Base-by-base conservation (phyloP, 1,140 invertebrate species). In the Eciton burchellii region DNA sequence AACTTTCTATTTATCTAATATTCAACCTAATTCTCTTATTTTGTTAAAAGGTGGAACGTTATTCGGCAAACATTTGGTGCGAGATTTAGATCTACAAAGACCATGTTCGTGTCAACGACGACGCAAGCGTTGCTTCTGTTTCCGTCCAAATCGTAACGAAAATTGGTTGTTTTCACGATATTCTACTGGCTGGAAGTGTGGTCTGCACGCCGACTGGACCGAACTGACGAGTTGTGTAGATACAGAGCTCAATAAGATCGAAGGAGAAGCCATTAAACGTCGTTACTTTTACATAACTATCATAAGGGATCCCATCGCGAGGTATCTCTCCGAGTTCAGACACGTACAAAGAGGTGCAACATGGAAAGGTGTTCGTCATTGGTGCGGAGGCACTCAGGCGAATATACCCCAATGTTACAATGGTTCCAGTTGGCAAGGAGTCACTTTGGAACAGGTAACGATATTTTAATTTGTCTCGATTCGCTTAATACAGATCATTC, bases 181-280 rank as follows among this genome's bases (percentile, higher is more conserved):
- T 94, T 99, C 99, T 8, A 99, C 98, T 19, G 99, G 99, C 63
- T 99, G 99, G 99, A 98, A 98, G 90, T 99, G 99, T 95, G 99
- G 99, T 66, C 94, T 99, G 19, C 99, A 99, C 94, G 98, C 99
- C 11, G 98, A 99, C 94, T 99, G 98, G 97, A 99, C 99, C 14
- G 99, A 99, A 94, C 93, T 99, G 72, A 98, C 97, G 12, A 96
- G 96, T 90, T 98, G 98, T 94, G 98, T 99, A 56, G 97, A 98
- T 91, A 95, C 96, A 59, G 97, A 97, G 90, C 95, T 98, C 87
- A 97, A 98, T 91, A 96, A 97, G 93, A 96, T 97, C 88, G 97
- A 98, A 93, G 97, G 97, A 11, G 96, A 96, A 68, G 95, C 95
- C 5, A 95, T 96, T 0, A 97, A 97, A 90, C 93, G 97, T 86